Conservation (phyloP, 2,888 invertebrate genomes). For the Idaea straminata region DNA sequence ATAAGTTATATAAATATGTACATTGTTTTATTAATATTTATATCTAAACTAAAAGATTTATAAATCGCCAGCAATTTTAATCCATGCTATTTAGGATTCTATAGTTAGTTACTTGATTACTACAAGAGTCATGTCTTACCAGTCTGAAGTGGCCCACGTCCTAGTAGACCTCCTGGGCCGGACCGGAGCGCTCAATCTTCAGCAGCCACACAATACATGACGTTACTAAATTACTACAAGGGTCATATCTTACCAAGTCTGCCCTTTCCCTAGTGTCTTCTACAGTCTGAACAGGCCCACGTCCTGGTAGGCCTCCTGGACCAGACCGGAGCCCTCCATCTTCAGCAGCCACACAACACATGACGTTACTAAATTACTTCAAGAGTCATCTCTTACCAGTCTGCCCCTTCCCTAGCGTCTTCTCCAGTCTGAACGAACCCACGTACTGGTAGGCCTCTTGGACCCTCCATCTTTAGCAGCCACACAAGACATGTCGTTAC, state of each 20-base stretch:
- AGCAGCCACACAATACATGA: conserved; percentile 33
- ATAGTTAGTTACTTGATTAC: too few species aligned
- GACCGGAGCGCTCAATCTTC: conserved; percentile 64
- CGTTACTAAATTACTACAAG: conserved; percentile 7
- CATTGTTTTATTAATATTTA: too few species aligned
- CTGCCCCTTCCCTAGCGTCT: conserved; percentile 99
- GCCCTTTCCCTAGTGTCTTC: conserved; percentile 99
- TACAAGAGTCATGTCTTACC: conserved; percentile 76
- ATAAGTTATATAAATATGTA: too few species aligned
- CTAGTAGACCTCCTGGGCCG: conserved; percentile 84
- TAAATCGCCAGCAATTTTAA: too few species aligned
- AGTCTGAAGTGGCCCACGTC: conserved; percentile 99
- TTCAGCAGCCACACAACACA: conserved; percentile 36
- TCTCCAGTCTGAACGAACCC: conserved; percentile 99
- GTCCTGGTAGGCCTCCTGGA: conserved; percentile 89
- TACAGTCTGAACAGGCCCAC: conserved; percentile 99
- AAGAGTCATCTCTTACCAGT: conserved; percentile 86
- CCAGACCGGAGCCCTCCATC: conserved; percentile 63
- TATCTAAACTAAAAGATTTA: too few species aligned
- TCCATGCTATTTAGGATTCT: too few species aligned
- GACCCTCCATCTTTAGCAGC: conserved; percentile 66
- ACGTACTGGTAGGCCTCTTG: conserved; percentile 92
- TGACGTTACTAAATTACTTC: not conserved
- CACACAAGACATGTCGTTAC: conserved; percentile 25
- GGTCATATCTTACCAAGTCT: conserved; percentile 90